Evolutionary conservation across 2,797 vertebrate species (phyloP).

Genomic region (Pseudotriccus pelzelni): DNA sequence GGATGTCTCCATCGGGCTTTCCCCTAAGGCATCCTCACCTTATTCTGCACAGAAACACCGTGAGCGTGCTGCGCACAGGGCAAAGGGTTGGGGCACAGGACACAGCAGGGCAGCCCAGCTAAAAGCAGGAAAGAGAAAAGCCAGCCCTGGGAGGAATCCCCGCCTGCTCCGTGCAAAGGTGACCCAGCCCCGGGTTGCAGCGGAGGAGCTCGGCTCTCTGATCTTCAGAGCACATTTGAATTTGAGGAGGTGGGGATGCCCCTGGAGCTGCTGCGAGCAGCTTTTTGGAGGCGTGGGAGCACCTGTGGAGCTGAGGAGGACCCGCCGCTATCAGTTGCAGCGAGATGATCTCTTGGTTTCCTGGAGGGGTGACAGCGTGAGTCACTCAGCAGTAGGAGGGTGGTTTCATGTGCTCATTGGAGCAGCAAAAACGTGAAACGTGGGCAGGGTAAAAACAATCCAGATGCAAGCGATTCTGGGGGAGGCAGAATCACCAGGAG

Average conservation of each 20-base stretch:
- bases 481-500: background rate
- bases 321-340: background rate
- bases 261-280: background rate
- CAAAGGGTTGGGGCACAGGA: background rate
- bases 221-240: background rate
- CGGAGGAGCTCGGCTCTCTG: background rate
- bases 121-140: background rate
- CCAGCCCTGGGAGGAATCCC: background rate
- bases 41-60: background rate
- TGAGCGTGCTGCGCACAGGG: rapidly evolving
- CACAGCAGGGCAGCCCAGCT: background rate
- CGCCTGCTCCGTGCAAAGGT: background rate
- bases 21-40: background rate
- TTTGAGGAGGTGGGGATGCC: constrained; percentile 19
- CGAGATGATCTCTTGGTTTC: background rate
- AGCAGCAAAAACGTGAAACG: background rate
- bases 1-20: background rate
- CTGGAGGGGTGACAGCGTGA: constrained; percentile 19
- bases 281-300: background rate
- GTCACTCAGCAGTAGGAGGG: constrained; percentile 1
- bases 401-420: background rate
- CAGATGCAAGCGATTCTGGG: background rate
- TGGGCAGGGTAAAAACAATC: constrained; percentile 1
- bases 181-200: background rate
- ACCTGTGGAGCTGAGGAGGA: background rate